These are phyloP conservation scores for Mactra quadrangularis DNA, from an alignment of 1,140 invertebrate genomes.

Conservation along the genomic window DNA sequence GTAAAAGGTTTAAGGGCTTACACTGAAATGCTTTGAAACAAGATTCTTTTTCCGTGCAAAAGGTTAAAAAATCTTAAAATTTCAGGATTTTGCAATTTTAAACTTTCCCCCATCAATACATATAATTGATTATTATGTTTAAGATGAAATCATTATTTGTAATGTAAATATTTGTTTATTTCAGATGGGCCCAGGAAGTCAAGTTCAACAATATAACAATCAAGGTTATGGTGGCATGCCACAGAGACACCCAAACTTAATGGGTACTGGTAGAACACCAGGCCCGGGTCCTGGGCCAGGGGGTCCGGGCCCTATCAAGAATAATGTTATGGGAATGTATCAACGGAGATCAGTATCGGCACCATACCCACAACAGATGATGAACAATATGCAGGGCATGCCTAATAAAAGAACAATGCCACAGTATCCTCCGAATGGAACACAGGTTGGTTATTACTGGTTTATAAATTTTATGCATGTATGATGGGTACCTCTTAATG, in stretches of 20 bases:
- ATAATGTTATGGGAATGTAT: conserved; percentile 75
- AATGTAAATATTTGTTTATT: too few species aligned
- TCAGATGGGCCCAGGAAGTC: conserved; percentile 60
- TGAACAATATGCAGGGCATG: conserved; percentile 72
- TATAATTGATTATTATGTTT: too few species aligned
- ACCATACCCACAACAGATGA: conserved; percentile 76
- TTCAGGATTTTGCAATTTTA: too few species aligned
- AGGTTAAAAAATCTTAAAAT: too few species aligned
- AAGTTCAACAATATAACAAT: conserved; percentile 69
- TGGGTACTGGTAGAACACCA: conserved; percentile 74
- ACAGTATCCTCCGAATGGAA: conserved; percentile 77
- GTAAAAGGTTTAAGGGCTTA: too few species aligned
- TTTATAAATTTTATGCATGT: too few species aligned
- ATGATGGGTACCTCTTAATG: too few species aligned
- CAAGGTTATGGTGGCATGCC: conserved; percentile 72
- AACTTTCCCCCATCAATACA: too few species aligned
- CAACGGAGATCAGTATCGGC: conserved; percentile 74
- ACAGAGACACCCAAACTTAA: conserved; percentile 72
- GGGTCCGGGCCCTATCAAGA: conserved; percentile 82
- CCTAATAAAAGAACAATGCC: conserved; percentile 68
- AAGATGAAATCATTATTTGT: too few species aligned
- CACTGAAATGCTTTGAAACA: too few species aligned
- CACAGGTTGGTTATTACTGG: conserved; percentile 65
- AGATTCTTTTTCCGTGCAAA: too few species aligned
- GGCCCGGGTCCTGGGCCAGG: conserved; percentile 84